phyloP scores from a whole-genome alignment of 2,888 invertebrate species.

The Rotaria sp. region DNA sequence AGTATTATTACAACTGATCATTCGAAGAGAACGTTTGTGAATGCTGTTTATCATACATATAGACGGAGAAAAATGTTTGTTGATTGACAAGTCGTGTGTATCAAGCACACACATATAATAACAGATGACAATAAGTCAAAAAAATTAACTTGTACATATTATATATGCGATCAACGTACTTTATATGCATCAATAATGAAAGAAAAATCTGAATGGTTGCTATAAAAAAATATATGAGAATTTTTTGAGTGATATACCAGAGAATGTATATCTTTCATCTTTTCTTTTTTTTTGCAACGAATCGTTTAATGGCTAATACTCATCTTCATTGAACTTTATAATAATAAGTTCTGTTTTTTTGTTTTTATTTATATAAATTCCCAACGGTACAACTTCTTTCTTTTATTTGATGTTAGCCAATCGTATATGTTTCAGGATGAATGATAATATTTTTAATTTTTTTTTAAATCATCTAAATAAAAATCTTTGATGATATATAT shows the following conservation, averaged over 20 bases:
- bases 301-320: not conserved
- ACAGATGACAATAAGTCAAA: not conserved
- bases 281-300: not conserved
- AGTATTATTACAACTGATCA: constrained; percentile 8
- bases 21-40: not conserved
- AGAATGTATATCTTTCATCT: not conserved
- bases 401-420: not conserved
- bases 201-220: too few species aligned
- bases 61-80: not conserved
- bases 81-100: not conserved
- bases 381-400: not conserved
- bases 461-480: not conserved
- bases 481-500: not conserved
- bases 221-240: not conserved
- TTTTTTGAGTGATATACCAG: not conserved
- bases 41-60: not conserved
- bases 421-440: not conserved
- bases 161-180: not conserved
- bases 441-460: not conserved
- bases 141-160: not conserved
- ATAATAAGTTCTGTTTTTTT: not conserved
- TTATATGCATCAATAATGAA: not conserved
- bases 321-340: not conserved
- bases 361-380: not conserved
- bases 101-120: not conserved